Percentiles rank a stretch among this genome's conserved stretches.
phyloP scores from a whole-genome alignment of 2,888 invertebrate species.

The Zhuqinia jingwanae region DNA sequence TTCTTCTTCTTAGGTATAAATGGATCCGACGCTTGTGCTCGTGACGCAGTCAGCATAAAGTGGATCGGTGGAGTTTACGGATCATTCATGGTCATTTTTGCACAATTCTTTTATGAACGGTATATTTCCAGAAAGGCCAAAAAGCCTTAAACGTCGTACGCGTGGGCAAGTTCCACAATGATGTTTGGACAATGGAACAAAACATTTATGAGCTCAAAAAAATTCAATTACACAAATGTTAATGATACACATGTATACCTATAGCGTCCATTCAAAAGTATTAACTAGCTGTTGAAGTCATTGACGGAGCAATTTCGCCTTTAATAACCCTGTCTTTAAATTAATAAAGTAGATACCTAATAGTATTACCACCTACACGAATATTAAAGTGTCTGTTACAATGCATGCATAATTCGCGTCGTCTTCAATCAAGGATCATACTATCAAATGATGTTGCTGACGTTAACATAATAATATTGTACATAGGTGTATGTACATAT shows the following conservation, averaged over 20 bases:
- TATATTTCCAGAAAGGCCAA: conserved; percentile 65
- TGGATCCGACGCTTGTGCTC: conserved; percentile 69
- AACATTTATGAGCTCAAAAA: not conserved
- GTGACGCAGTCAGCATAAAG: conserved; percentile 69
- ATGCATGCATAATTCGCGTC: too few species aligned
- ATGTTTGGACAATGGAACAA: not conserved
- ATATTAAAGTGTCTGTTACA: too few species aligned
- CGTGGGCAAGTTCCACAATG: not conserved
- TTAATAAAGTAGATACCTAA: too few species aligned
- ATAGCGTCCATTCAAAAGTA: not conserved
- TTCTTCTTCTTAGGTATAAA: conserved; percentile 55
- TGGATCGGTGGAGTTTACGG: conserved; percentile 69
- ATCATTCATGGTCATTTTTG: conserved; percentile 68
- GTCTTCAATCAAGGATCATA: too few species aligned
- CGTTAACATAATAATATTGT: too few species aligned
- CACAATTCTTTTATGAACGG: conserved; percentile 69
- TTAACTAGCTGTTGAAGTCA: too few species aligned
- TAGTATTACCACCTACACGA: too few species aligned
- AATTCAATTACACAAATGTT: not conserved
- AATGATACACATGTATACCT: too few species aligned
- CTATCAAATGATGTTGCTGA: too few species aligned
- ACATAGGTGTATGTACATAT: too few species aligned
- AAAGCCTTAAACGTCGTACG: not conserved
- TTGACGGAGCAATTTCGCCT: too few species aligned
- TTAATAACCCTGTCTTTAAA: too few species aligned